Evolutionary conservation across 2,888 invertebrate genomes (phyloP), one percentile per base, ranked within the genome.

Genomic region (Glaucopsyche alexis): DNA sequence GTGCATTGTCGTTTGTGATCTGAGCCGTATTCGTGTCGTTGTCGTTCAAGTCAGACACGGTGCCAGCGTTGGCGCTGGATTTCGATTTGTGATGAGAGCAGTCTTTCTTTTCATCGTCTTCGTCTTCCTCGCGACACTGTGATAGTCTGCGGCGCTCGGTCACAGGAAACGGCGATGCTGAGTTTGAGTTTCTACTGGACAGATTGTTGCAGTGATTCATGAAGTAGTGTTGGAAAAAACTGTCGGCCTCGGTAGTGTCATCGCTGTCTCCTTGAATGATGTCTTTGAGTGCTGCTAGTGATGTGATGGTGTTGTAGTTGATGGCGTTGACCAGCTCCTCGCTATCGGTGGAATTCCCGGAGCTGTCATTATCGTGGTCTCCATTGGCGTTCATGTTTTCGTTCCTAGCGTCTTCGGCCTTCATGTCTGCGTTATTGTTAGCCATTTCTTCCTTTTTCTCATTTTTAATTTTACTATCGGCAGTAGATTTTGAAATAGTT

Each of bases 101-200:
- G 49, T 91, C 90, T 80, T 88, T 90, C 71, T 83, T 89, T 71
- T 87, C 94, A 78, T 96, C 96, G 72, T 96, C 96, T 84, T 97
- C 97, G 80, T 97, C 97, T 88, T 97, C 97, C 84, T 97, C 97
- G 75, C 96, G 94, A 84, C 97, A 97, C 86, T 97, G 96, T 4
- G 97, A 97, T 77, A 97, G 86, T 14, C 97, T 94, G 47, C 96
- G 92, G 7, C 95, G 92, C 79, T 94, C 95, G 73, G 91, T 90
- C 80, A 93, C 94, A 1, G 94, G 91, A 78, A 94, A 91, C 52
- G 94, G 86, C 69, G 88, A 83, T 75, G 82, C 84, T 7, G 89
- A 80, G 76, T 82, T 87, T 0, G 87, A 80, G 79, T 94, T 94
- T 74, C 94, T 91, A 75, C 95, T 95, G 45, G 96, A 95, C 76